Evolutionary conservation across 2,797 vertebrate genomes (phyloP), one percentile per base, ranked within the genome.

Genomic region (Gymnothorax javanicus): DNA sequence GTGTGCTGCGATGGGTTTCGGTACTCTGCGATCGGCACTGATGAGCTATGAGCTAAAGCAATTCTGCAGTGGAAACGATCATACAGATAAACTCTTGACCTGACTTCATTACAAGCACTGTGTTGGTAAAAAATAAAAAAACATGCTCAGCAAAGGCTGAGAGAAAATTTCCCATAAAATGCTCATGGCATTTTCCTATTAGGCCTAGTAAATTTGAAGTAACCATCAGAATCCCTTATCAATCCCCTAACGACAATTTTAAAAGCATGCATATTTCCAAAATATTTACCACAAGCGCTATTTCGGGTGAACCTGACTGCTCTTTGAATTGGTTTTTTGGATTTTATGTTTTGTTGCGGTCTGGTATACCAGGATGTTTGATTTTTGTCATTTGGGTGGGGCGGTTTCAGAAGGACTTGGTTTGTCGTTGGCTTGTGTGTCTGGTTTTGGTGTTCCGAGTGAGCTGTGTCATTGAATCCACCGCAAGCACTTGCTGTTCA

Each of bases 371-470:
- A 43, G 52, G 23, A 23, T 2, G 52, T 52, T 52, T 77, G 13
- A 17, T 77, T 77, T 17, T 77, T 88, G 56, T 75, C 58, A 67
- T 64, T 13, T 33, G 43, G 73, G 60, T 84, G 77, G 85, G 20
- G 56, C 62, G 82, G 73, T 84, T 12, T 56, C 50, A n/a, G 27
- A 75, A 92, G 92, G 91, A 93, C 92, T 93, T 87, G 88, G 91
- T 92, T 87, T 91, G 90, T 87, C 91, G 90, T 91, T 87, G 91
- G 88, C 93, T 94, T 93, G 93, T 94, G 91, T 84, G 93, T 95
- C 94, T 92, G 96, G 94, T 96, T 95, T 95, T 94, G 93, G 94
- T 95, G 91, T 92, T 93, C 94, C 92, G 90, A 93, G 93, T 92
- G 92, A 93, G 92, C 93, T 97, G 96, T 90, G 96, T 96, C 94